These are phyloP conservation scores for Sitobion miscanthi DNA, from an alignment of 1,140 invertebrate genomes.

Conservation along the genomic window DNA sequence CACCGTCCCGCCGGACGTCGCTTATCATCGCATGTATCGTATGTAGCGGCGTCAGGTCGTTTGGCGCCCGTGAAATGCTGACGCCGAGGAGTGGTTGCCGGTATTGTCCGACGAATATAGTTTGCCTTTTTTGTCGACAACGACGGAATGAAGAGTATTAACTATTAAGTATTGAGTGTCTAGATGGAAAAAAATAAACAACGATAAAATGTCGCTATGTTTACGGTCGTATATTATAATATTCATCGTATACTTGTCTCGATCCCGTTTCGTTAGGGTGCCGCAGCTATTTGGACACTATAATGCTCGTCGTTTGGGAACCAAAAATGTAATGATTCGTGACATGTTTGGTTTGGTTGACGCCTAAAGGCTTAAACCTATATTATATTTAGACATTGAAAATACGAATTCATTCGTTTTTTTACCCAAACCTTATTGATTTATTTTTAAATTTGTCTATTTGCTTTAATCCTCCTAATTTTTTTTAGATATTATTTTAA, in stretches of 20 bases:
- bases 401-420: background rate
- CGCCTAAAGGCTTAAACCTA: background rate
- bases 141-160: background rate
- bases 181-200: background rate
- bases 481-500: background rate
- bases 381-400: background rate
- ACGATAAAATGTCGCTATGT: background rate
- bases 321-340: background rate
- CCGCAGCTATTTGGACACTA: background rate
- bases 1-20: constrained; percentile 29
- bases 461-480: background rate
- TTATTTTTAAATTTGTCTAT: background rate
- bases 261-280: background rate
- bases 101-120: background rate
- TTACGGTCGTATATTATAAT: background rate
- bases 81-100: constrained; percentile 19
- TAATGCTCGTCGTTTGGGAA: background rate
- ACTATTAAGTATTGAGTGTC: background rate
- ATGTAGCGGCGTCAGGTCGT: constrained; percentile 22
- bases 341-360: background rate
- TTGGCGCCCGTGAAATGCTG: constrained; percentile 43
- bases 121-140: background rate
- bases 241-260: background rate
- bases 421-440: background rate
- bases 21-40: constrained; percentile 7